Conservation (phyloP, 1,140 invertebrate genomes). For the Drosophila virilis region DNA sequence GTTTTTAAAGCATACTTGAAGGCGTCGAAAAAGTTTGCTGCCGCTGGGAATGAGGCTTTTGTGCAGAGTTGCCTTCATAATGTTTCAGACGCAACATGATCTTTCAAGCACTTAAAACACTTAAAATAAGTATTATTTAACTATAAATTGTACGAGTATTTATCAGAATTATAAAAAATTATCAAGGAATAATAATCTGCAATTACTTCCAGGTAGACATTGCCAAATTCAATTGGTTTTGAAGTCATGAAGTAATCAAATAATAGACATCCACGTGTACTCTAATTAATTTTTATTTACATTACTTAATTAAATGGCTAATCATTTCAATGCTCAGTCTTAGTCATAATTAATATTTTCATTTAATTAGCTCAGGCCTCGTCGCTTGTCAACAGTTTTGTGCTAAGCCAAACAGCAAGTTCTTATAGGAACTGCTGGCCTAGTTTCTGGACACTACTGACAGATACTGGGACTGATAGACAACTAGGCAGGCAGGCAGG, state of each 20-base stretch:
- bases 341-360: constrained; percentile 64
- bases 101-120: constrained; percentile 1
- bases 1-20: constrained; percentile 37
- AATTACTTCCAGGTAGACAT: too few species aligned
- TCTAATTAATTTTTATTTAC: constrained; percentile 1
- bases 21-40: constrained; percentile 30
- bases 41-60: constrained; percentile 1
- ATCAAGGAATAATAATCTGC: too few species aligned
- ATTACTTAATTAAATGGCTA: constrained; percentile 7
- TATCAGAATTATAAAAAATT: too few species aligned
- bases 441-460: constrained; percentile 42
- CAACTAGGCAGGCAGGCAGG: neutral
- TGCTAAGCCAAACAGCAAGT: constrained; percentile 57
- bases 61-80: neutral
- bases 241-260: neutral
- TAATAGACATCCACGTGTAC: neutral
- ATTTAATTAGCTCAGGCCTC: constrained; percentile 62
- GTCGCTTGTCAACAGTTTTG: constrained; percentile 35
- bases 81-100: neutral
- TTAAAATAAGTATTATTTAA: too few species aligned
- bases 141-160: neutral
- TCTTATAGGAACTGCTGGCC: constrained; percentile 49
- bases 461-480: neutral
- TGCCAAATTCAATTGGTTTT: too few species aligned
- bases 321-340: constrained; percentile 14